These are phyloP conservation scores for Eristalis pertinax DNA, from an alignment of 2,888 invertebrate species.

Conservation along the genomic window DNA sequence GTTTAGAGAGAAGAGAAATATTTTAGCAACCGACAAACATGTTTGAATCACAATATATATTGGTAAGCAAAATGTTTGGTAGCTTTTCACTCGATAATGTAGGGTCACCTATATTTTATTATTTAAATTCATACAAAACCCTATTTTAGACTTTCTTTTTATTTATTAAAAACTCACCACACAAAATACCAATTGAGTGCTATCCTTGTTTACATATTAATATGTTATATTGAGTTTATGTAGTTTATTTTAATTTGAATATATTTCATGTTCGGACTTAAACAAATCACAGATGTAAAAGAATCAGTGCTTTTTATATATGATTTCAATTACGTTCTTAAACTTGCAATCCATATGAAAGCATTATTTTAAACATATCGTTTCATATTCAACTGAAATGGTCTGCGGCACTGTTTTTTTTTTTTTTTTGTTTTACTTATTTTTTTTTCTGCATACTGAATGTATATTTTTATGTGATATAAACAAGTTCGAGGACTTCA, in stretches of 20 bases:
- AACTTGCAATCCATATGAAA: background rate
- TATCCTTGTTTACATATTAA: constrained; percentile 60
- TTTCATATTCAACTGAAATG: background rate
- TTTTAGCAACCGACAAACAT: background rate
- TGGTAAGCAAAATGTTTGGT: background rate
- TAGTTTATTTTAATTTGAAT: constrained; percentile 7
- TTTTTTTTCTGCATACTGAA: background rate
- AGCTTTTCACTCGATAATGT: background rate
- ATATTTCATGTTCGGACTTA: background rate
- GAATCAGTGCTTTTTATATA: background rate
- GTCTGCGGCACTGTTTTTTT: background rate
- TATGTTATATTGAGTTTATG: constrained; percentile 22
- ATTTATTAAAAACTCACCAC: constrained; percentile 79
- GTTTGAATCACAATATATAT: background rate
- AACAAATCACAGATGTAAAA: background rate
- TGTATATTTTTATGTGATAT: background rate
- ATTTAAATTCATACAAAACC: constrained; percentile 3
- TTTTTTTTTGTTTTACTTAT: background rate
- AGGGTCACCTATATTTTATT: background rate
- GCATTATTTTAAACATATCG: background rate
- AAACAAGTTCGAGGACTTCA: background rate
- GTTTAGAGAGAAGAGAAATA: too few relatives aligned
- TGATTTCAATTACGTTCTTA: background rate
- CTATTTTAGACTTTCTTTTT: constrained; percentile 11
- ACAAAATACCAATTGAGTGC: constrained; percentile 78